Base-by-base conservation (phyloP, 2,888 invertebrate species). In the Zygothrica quintamaculata region DNA sequence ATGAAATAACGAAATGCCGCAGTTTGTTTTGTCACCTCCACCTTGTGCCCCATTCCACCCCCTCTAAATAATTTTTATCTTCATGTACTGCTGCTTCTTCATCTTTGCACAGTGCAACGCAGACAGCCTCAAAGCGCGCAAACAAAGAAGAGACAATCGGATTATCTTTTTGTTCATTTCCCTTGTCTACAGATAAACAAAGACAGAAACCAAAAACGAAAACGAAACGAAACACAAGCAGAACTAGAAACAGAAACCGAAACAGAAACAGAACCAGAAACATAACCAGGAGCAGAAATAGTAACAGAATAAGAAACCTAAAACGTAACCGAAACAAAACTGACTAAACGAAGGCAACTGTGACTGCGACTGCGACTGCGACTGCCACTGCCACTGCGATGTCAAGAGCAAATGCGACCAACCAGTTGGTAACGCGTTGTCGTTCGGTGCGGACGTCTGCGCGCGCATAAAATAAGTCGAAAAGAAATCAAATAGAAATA, bases 101-200 rank as follows among this genome's bases (percentile, higher is more conserved):
- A 5, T 3, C 73, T 66, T 67, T 62, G 77, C 74, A 66, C 61
- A 67, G 51, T 60, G 76, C 76, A 76, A 43, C 77, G 72, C 65
- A 72, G 64, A 48, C 52, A 52, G 44, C 36, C 36, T 22, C 18
- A 26, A 47, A 44, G 61, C n/a, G 31, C 36, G 48, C 47, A 53
- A 42, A 13, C 42, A 22, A 43, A 60, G 50, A 61, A 61, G 61
- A 48, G 29, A 48, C 64, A 56, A 33, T 26, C 50, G 60, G 64
- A 62, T 62, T 62, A 62, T 59, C 64, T 59, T 37, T 59, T 37
- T 59, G 46, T 42, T 33, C 50, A 43, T 52, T 44, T 29, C 29
- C 7, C 29, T 29, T 8, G 1, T 9, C 29, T 43, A 48, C 44
- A 39, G 59, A 53, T 44, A 59, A 48, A 50, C 48, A 47, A 15